These are phyloP conservation scores for Thelaira solivaga DNA, from an alignment of 2,888 invertebrate species.

Conservation along the genomic window DNA sequence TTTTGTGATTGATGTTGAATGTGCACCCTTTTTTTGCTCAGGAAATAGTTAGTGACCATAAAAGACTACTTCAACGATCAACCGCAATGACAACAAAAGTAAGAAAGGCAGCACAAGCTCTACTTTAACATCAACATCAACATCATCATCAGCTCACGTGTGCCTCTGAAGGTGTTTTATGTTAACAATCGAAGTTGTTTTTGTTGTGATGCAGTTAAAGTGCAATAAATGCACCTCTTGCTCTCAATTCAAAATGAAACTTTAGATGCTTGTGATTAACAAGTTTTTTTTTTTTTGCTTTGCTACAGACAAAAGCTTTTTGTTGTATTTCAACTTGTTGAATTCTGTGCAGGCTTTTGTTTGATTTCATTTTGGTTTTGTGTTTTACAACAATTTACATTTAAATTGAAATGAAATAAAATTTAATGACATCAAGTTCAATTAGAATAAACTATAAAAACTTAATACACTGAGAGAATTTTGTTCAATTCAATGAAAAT, in stretches of 20 bases:
- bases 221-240: conserved; percentile 43
- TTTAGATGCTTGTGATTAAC: conserved; percentile 34
- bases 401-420: conserved; percentile 35
- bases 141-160: conserved; percentile 25
- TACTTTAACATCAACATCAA: conserved; percentile 2
- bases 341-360: conserved; percentile 17
- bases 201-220: conserved; percentile 6
- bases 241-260: conserved; percentile 4
- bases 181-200: not conserved
- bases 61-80: not conserved
- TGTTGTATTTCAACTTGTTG: conserved; percentile 16
- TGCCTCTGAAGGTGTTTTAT: conserved; percentile 27
- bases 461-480: not conserved
- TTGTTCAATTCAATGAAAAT: too few species aligned
- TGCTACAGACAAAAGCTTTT: conserved; percentile 38
- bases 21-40: conserved; percentile 51
- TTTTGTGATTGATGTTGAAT: conserved; percentile 11
- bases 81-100: conserved; percentile 7
- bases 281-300: conserved; percentile 1
- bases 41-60: conserved; percentile 41
- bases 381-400: not conserved
- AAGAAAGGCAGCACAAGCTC: conserved; percentile 10
- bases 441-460: not conserved
- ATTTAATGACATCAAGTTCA: not conserved
- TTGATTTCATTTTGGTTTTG: not conserved